phyloP scores from a whole-genome alignment of 2,113 vertebrate genomes.

The Dromas ardeola region DNA sequence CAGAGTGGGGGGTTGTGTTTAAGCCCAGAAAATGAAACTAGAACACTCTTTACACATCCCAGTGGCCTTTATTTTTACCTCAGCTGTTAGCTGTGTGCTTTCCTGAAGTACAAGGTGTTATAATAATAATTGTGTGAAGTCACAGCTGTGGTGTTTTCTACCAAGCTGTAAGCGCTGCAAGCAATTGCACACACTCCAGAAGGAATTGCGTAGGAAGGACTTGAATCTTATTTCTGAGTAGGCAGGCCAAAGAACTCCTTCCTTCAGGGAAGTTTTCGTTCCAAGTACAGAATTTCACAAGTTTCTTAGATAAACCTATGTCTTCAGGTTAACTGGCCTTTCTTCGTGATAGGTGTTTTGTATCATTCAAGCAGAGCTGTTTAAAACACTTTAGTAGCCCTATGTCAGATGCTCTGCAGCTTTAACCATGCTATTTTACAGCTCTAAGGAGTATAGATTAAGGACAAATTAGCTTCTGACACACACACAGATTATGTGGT shows the following conservation, averaged over 20 bases:
- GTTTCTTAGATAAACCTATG: neutral
- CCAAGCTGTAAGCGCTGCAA: neutral
- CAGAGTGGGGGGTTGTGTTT: neutral
- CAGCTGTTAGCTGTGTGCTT: neutral
- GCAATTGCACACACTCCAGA: neutral
- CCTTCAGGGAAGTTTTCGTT: neutral
- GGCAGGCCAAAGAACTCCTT: neutral
- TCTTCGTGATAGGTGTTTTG: neutral
- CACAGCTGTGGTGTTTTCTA: neutral
- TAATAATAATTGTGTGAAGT: neutral
- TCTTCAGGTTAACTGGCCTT: neutral
- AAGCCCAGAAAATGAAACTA: neutral
- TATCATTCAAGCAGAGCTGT: neutral
- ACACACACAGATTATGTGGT: neutral
- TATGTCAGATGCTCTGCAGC: neutral
- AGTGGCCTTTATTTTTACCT: neutral
- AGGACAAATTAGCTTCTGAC: neutral
- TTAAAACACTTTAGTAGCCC: neutral
- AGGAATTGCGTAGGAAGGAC: neutral
- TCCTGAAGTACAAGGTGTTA: neutral
- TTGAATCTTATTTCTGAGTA: neutral
- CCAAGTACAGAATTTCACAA: neutral
- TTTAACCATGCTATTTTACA: neutral
- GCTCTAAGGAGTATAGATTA: neutral
- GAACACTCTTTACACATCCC: neutral